phyloP scores from a whole-genome alignment of 2,113 vertebrate species.

The Struthidea cinerea region DNA sequence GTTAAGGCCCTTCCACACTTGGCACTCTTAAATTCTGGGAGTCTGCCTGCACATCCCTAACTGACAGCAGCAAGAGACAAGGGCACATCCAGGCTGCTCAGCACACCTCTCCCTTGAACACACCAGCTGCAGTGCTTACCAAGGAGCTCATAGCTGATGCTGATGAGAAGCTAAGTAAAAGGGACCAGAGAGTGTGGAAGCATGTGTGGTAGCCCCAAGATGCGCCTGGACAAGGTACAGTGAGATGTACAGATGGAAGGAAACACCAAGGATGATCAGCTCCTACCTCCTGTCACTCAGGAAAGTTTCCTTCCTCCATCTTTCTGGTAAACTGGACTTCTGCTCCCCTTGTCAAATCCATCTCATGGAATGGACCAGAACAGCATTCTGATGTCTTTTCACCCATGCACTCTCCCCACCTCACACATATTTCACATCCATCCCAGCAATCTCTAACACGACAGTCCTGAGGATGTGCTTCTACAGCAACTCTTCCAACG shows the following conservation, averaged over 20 bases:
- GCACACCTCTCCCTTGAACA: background rate
- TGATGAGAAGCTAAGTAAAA: background rate
- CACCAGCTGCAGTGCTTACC: background rate
- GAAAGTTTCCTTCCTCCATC: background rate
- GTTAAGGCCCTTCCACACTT: background rate
- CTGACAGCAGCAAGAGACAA: background rate
- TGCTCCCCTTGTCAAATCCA: background rate
- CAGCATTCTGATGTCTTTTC: background rate
- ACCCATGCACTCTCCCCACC: background rate
- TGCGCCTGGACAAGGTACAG: background rate
- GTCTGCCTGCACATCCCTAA: background rate
- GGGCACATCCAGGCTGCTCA: background rate
- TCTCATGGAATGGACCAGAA: background rate
- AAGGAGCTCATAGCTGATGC: rapidly evolving
- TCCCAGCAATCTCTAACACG: background rate
- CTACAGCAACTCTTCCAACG: background rate
- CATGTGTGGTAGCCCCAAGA: background rate
- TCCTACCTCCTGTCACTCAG: background rate
- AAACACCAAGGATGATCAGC: background rate
- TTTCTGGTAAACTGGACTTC: background rate
- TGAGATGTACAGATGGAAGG: background rate
- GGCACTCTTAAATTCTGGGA: background rate
- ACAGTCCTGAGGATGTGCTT: background rate
- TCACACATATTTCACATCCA: background rate
- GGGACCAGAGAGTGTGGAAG: background rate